Evolutionary conservation across 92 coral and sea anemone species (phyloP).

Genomic region (Zoanthus gigantus): DNA sequence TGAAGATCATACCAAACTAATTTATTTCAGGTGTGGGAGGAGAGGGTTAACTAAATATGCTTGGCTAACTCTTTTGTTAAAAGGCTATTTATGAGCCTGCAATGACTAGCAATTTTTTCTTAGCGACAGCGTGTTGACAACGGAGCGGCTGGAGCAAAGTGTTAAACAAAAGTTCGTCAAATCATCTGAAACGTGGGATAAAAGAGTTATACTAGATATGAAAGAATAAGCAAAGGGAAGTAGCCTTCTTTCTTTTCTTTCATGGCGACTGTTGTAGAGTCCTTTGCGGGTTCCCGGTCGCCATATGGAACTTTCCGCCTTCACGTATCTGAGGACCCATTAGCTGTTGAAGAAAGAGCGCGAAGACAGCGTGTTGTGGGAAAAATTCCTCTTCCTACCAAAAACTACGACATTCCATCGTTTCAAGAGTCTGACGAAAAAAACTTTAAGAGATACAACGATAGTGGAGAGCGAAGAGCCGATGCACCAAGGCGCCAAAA

Average conservation of each 20-base stretch:
- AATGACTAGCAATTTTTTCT: constrained; percentile 33
- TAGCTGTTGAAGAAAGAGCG: constrained; percentile 78
- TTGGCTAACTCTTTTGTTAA: too few relatives aligned
- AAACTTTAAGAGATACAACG: constrained; percentile 73
- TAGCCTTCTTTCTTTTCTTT: neutral
- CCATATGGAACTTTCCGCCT: constrained; percentile 89
- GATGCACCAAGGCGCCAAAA: constrained; percentile 87
- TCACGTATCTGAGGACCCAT: constrained; percentile 81
- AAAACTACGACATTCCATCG: constrained; percentile 72
- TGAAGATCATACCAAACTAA: too few relatives aligned
- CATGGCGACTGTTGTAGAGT: constrained; percentile 68
- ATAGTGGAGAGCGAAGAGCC: constrained; percentile 80
- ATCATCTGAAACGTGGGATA: neutral
- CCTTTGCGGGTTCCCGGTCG: constrained; percentile 61
- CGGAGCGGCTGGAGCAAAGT: constrained; percentile 55
- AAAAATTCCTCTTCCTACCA: constrained; percentile 70
- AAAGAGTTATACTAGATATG: neutral
- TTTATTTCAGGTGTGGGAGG: too few relatives aligned
- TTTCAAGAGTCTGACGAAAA: constrained; percentile 83
- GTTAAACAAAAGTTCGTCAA: constrained; percentile 57
- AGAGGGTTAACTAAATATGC: too few relatives aligned
- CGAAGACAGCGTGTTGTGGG: constrained; percentile 82
- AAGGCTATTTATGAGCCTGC: constrained; percentile 50
- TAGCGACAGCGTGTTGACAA: constrained; percentile 94
- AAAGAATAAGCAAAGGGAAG: neutral